Evolutionary conservation across 2,797 vertebrate species (phyloP).

Genomic region (Acipenser ruthenus): DNA sequence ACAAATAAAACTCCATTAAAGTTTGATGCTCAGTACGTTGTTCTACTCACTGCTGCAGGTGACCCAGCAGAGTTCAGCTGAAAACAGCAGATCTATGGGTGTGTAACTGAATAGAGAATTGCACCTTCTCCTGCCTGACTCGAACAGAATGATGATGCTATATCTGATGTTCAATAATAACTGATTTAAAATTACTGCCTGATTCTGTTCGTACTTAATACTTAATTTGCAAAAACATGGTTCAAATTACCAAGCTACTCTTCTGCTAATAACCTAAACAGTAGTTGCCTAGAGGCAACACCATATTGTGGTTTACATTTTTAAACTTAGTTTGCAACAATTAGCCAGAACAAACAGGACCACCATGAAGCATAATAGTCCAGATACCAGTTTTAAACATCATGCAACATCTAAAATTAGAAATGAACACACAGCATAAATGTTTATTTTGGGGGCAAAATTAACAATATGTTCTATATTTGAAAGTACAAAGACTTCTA

Average conservation of each 20-base stretch:
- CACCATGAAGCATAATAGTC: constrained; percentile 6
- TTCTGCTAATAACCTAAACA: background rate
- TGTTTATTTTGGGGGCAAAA: background rate
- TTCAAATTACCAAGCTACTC: constrained; percentile 2
- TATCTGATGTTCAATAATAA: too few species aligned
- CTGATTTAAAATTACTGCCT: too few species aligned
- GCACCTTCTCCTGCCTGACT: too few species aligned
- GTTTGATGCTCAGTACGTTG: too few species aligned
- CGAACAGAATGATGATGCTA: too few species aligned
- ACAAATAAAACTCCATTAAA: too few species aligned
- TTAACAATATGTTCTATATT: constrained; percentile 3
- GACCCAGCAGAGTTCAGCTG: too few species aligned
- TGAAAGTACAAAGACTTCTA: background rate
- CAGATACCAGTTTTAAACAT: constrained; percentile 5
- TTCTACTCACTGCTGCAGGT: too few species aligned
- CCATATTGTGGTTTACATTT: constrained; percentile 9
- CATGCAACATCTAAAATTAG: constrained; percentile 9
- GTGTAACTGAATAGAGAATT: too few species aligned
- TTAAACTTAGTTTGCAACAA: constrained; percentile 8
- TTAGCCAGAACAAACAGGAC: background rate
- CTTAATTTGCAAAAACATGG: too few species aligned
- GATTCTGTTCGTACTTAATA: too few species aligned
- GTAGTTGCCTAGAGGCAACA: constrained; percentile 14
- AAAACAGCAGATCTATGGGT: too few species aligned
- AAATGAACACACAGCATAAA: constrained; percentile 17